These are phyloP conservation scores for Pantherophis vulpinus DNA, from an alignment of 2,797 vertebrate species.

Conservation along the genomic window DNA sequence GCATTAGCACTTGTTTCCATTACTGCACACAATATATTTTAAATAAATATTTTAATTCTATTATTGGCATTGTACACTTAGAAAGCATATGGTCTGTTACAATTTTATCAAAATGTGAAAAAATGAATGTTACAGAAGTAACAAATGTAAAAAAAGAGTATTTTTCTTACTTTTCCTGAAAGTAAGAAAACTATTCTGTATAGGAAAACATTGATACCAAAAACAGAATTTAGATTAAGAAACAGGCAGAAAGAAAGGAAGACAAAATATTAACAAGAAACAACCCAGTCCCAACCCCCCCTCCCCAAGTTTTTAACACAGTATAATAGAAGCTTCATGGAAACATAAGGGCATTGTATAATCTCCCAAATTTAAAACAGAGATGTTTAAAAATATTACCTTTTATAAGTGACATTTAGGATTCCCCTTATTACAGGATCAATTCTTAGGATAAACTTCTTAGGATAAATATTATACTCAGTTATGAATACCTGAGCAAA, in stretches of 20 bases:
- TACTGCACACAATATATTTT: conserved; percentile 70
- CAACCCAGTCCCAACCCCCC: not conserved
- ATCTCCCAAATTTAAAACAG: conserved; percentile 28
- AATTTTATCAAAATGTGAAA: conserved; percentile 99
- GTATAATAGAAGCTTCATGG: conserved; percentile 82
- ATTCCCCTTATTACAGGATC: conserved; percentile 54
- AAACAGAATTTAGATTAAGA: conserved; percentile 92
- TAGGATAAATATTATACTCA: not conserved
- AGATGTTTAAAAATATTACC: conserved; percentile 65
- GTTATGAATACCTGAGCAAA: not conserved
- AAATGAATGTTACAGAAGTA: conserved; percentile 99
- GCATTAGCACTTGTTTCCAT: conserved; percentile 14
- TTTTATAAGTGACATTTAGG: conserved; percentile 63
- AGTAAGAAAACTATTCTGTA: conserved; percentile 95
- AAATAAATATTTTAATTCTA: conserved; percentile 99
- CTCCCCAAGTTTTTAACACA: conserved; percentile 79
- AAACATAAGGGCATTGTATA: conserved; percentile 68
- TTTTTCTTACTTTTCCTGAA: conserved; percentile 98
- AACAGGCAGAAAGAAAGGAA: conserved; percentile 47
- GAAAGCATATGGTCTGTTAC: conserved; percentile 99
- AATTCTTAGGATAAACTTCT: not conserved
- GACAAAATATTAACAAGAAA: not conserved
- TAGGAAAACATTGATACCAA: conserved; percentile 98
- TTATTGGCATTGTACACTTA: conserved; percentile 99
- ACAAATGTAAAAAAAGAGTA: conserved; percentile 98